These are phyloP conservation scores for Eilema sororculum DNA, from an alignment of 2,888 invertebrate species.

Conservation along the genomic window DNA sequence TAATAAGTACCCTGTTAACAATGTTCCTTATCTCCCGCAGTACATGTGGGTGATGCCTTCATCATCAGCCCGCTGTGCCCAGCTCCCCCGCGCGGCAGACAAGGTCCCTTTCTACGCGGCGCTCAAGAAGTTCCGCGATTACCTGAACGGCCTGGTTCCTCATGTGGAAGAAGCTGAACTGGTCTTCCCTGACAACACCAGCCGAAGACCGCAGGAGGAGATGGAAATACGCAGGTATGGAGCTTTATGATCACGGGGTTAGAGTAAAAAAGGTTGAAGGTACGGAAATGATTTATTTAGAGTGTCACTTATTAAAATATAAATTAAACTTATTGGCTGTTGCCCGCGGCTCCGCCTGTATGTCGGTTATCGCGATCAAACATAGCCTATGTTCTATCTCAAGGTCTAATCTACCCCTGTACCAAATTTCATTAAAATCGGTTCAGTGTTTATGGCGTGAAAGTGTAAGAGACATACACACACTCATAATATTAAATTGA, in stretches of 20 bases:
- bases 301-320: too few species aligned
- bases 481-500: too few species aligned
- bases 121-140: conserved; percentile 97
- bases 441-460: too few species aligned
- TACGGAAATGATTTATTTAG: not conserved
- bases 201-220: conserved; percentile 84
- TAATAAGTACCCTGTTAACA: not conserved
- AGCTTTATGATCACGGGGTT: too few species aligned
- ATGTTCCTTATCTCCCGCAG: conserved; percentile 63
- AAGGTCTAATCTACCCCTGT: too few species aligned
- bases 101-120: conserved; percentile 99
- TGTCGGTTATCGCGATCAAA: too few species aligned
- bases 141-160: conserved; percentile 94
- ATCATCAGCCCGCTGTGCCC: conserved; percentile 98
- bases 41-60: conserved; percentile 99
- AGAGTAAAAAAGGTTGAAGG: not conserved
- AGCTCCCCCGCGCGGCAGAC: conserved; percentile 98
- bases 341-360: too few species aligned
- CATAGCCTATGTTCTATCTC: too few species aligned
- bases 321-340: too few species aligned
- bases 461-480: too few species aligned
- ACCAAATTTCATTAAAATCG: too few species aligned
- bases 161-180: conserved; percentile 95
- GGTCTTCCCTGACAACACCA: conserved; percentile 90
- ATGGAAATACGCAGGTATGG: conserved; percentile 83